Evolutionary conservation across 1,140 invertebrate species (phyloP).

Genomic region (Heliconius hewitsoni): DNA sequence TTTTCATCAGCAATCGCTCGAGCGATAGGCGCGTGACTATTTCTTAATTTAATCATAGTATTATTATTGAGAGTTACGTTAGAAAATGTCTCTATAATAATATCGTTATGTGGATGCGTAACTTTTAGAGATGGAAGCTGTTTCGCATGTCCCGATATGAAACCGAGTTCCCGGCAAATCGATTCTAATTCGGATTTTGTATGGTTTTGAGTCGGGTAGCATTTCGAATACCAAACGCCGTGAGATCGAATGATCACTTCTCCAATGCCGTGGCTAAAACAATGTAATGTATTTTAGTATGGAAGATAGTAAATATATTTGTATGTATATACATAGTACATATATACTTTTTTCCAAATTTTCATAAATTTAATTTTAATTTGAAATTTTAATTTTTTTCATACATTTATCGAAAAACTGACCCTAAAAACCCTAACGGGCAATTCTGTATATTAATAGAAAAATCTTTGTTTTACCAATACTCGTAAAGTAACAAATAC

Average conservation of each 20-base stretch:
- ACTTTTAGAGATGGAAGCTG: slow-evolving; percentile 47
- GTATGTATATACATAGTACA: no score
- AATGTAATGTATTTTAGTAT: slow-evolving; percentile 32
- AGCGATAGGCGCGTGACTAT: slow-evolving; percentile 59
- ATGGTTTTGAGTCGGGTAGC: slow-evolving; percentile 58
- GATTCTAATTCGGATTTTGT: slow-evolving; percentile 66
- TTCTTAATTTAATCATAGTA: slow-evolving; percentile 65
- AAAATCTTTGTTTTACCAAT: background rate
- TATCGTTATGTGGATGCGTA: slow-evolving; percentile 51
- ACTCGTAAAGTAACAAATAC: background rate
- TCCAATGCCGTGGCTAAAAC: slow-evolving; percentile 59
- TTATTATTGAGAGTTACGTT: slow-evolving; percentile 66
- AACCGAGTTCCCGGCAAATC: slow-evolving; percentile 67
- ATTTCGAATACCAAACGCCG: slow-evolving; percentile 71
- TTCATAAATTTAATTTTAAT: no score
- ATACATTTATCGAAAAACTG: no score
- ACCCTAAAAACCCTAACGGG: no score
- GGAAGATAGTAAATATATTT: no score
- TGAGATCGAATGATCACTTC: slow-evolving; percentile 64
- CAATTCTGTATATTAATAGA: background rate
- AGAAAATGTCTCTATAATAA: slow-evolving; percentile 58
- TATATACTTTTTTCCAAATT: no score
- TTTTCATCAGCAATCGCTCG: slow-evolving; percentile 49
- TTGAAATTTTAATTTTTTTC: no score
- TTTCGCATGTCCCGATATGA: slow-evolving; percentile 68